Evolutionary conservation across 2,888 invertebrate genomes (phyloP), one percentile per base, ranked within the genome.

Genomic region (Elysia crispata): DNA sequence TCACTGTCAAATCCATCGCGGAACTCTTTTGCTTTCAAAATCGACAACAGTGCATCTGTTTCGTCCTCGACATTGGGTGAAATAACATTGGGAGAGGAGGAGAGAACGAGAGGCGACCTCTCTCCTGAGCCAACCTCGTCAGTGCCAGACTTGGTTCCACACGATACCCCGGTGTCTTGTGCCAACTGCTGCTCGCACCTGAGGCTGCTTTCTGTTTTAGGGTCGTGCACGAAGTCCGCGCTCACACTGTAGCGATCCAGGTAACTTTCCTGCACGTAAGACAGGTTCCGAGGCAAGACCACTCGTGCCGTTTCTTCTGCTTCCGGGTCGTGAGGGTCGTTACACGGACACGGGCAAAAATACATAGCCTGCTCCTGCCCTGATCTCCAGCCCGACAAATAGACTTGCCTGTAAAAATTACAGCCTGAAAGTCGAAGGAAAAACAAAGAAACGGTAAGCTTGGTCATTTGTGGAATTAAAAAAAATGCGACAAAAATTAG

Each of bases 211-310:
- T 83, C 83, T 41, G 73, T 64, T 66, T 83, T 83, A 11, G 83
- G 85, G 60, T 82, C 85, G 76, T 83, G 82, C n/a, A 89, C 87
- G 79, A 85, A 89, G 18, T 84, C 54, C 15, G 85, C 81, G 82
- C 87, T 87, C 18, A 87, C 86, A 54, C 87, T 88, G 82, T 84
- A 88, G 72, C 85, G 84, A 81, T 88, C 88, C 75, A 88, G 76
- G 80, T 84, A 85, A 54, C 88, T 86, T 49, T 89, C 88, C 60
- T 88, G 87, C 1, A 85, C 84, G 77, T 89, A 90, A 1, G 90
- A 90, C n/a, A 89, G 81, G 82, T 90, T 90, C 60, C 89, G 81
- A 3, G 90, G 89, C 75, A 90, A 83, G 64, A 82, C 85, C 50
- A 85, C 80, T 30, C 81, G 30, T 33, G 81, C 73, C 74, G 74